phyloP scores from a whole-genome alignment of 2,797 vertebrate genomes.

The Remorina albescens region DNA sequence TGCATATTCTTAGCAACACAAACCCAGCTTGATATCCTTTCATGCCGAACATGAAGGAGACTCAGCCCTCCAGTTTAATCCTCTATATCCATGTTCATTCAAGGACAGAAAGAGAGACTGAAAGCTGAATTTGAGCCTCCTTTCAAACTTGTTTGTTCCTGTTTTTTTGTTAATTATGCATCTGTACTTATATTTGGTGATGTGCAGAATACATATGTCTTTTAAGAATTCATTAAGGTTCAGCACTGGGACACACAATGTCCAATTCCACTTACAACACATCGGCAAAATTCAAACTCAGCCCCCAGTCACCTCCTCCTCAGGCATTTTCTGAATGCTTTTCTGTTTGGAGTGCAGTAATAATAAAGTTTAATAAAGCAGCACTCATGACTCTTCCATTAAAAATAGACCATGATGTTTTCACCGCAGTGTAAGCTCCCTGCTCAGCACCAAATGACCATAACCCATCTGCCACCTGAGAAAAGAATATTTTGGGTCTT shows the following conservation, averaged over 20 bases:
- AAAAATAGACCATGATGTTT: too few relatives aligned
- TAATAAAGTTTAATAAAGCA: background rate
- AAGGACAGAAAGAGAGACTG: slow-evolving; percentile 8
- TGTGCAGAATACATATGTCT: background rate
- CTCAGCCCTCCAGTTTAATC: slow-evolving; percentile 30
- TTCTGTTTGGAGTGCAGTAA: background rate
- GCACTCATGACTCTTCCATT: background rate
- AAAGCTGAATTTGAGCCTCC: slow-evolving; percentile 11
- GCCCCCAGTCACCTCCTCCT: background rate
- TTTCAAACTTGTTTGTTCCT: background rate
- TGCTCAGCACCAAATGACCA: too few relatives aligned
- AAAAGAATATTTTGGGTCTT: background rate
- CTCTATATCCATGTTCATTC: slow-evolving; percentile 39
- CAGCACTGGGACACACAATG: background rate
- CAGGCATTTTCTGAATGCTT: background rate
- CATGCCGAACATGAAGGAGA: slow-evolving; percentile 33
- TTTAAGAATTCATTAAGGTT: background rate
- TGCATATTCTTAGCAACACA: slow-evolving; percentile 60
- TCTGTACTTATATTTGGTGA: slow-evolving; percentile 1
- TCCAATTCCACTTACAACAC: background rate
- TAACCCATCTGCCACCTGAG: background rate
- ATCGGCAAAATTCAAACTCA: background rate
- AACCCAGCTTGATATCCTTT: slow-evolving; percentile 60
- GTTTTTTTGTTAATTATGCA: slow-evolving; percentile 1
- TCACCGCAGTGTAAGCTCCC: too few relatives aligned